A percentile compares a stretch with the other conserved stretches of the same genome.
Conservation (phyloP, 2,888 invertebrate species). For the Synergus japonicus region DNA sequence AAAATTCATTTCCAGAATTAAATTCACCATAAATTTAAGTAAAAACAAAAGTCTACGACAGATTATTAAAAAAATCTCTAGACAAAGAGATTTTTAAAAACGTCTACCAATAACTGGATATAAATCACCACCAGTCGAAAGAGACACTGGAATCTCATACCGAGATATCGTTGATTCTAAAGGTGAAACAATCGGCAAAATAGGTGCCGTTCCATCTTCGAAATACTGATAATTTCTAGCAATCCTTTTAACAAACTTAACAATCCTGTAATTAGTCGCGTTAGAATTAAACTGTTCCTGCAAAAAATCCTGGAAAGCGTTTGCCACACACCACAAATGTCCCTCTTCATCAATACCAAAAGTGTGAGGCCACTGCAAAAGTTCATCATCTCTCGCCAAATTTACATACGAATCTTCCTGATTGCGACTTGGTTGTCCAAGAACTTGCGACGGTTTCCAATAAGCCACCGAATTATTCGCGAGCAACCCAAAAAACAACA, state of each 20-base stretch:
- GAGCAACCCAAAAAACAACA: conserved; percentile 85
- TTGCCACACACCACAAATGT: conserved; percentile 83
- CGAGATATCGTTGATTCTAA: background rate
- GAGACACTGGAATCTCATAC: conserved; percentile 20
- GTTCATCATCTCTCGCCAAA: conserved; percentile 82
- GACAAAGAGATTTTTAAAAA: background rate
- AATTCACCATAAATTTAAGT: no score
- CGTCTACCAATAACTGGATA: background rate
- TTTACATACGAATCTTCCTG: conserved; percentile 79
- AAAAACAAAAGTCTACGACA: no score
- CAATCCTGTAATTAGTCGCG: conserved; percentile 84
- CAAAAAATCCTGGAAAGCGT: conserved; percentile 84
- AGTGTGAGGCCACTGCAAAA: conserved; percentile 87
- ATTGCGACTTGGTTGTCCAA: conserved; percentile 77
- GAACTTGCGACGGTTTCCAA: conserved; percentile 81
- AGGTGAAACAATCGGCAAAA: conserved; percentile 55
- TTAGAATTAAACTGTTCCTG: conserved; percentile 80
- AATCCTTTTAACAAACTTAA: conserved; percentile 79
- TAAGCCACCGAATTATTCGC: conserved; percentile 84
- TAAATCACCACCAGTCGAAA: background rate
- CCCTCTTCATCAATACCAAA: conserved; percentile 84
- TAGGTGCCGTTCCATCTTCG: conserved; percentile 64
- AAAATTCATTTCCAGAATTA: no score
- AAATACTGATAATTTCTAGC: conserved; percentile 83
- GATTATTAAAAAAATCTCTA: no score